These are phyloP conservation scores for Nomia melanderi DNA, from an alignment of 1,140 invertebrate species.

Conservation along the genomic window DNA sequence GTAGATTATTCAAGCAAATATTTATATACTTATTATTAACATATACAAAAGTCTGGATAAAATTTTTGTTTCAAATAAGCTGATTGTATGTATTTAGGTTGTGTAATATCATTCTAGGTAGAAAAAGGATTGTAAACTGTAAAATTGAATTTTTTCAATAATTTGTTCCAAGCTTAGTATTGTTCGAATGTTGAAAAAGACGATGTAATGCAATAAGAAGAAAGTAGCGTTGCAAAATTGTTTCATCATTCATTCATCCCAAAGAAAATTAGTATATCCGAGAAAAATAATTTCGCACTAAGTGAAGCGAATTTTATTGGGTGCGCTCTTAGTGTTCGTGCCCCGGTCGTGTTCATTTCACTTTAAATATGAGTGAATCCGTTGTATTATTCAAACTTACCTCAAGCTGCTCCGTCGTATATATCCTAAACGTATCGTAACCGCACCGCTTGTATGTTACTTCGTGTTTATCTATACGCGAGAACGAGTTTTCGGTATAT, in stretches of 20 bases:
- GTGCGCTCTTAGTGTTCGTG: slow-evolving; percentile 9
- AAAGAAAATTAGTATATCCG: neutral
- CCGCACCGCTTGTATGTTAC: slow-evolving; percentile 38
- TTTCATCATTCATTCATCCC: neutral
- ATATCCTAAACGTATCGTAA: slow-evolving; percentile 66
- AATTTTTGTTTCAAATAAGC: too few relatives aligned
- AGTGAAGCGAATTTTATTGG: slow-evolving; percentile 33
- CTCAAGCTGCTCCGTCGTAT: slow-evolving; percentile 47
- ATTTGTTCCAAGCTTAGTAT: too few relatives aligned
- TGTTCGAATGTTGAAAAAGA: too few relatives aligned
- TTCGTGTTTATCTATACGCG: slow-evolving; percentile 26
- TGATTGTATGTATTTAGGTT: too few relatives aligned
- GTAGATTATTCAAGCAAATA: too few relatives aligned
- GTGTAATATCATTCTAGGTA: too few relatives aligned
- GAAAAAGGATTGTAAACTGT: too few relatives aligned
- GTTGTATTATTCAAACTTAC: slow-evolving; percentile 68
- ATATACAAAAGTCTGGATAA: too few relatives aligned
- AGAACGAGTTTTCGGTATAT: slow-evolving; percentile 29
- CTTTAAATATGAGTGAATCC: slow-evolving; percentile 63
- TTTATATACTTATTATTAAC: too few relatives aligned
- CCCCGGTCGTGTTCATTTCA: slow-evolving; percentile 21
- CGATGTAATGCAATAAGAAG: neutral
- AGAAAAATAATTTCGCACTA: slow-evolving; percentile 10
- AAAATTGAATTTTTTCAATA: too few relatives aligned
- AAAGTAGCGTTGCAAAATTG: neutral